These are phyloP conservation scores for Champsocephalus gunnari DNA, from an alignment of 2,797 vertebrate species.

Conservation along the genomic window DNA sequence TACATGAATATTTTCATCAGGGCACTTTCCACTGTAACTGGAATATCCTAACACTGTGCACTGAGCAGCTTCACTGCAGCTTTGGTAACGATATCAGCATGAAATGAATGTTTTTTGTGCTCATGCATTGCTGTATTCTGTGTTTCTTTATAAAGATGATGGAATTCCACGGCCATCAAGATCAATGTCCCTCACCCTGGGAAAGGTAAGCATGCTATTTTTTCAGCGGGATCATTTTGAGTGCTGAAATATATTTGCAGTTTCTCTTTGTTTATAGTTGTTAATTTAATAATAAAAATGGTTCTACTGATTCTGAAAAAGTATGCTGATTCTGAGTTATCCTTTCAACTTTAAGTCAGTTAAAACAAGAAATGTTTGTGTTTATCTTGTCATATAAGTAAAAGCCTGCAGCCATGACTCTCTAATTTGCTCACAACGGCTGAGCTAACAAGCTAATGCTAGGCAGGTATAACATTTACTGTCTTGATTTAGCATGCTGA, in stretches of 20 bases:
- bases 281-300: background rate
- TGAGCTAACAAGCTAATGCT: background rate
- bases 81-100: background rate
- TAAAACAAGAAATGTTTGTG: too few species aligned
- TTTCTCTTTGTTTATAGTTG: background rate
- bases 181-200: conserved; percentile 96
- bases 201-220: conserved; percentile 87
- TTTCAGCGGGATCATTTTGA: background rate
- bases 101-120: background rate
- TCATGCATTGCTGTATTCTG: conserved; percentile 10
- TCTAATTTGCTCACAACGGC: too few species aligned
- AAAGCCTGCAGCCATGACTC: too few species aligned
- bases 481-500: background rate
- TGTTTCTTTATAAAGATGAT: conserved; percentile 87
- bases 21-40: background rate
- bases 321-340: background rate
- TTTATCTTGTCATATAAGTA: too few species aligned
- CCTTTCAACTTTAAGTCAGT: too few species aligned
- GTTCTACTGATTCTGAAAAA: too few species aligned
- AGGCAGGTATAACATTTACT: background rate
- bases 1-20: background rate
- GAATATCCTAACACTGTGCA: background rate
- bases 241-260: background rate
- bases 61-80: conserved; percentile 9
- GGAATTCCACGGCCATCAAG: conserved; percentile 92